Conservation (phyloP, 2,113 vertebrate genomes). For the Blennius ocellaris region DNA sequence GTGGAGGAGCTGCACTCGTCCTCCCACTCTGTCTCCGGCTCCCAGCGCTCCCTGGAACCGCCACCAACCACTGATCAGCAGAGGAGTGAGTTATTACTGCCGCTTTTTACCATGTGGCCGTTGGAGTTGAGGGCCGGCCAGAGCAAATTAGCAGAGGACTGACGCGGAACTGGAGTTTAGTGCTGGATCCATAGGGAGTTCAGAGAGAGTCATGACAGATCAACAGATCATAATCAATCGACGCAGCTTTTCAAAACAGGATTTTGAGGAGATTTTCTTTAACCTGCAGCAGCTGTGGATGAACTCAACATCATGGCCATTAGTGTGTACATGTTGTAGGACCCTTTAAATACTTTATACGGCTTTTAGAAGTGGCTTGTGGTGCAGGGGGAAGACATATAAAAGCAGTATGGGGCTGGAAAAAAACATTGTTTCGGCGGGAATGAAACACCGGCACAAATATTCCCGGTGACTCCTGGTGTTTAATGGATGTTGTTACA, state of each 20-base stretch:
- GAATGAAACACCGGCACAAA: background rate
- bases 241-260: background rate
- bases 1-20: conserved; percentile 83
- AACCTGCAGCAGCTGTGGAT: background rate
- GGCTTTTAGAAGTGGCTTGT: conserved; percentile 1
- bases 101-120: conserved; percentile 33
- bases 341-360: background rate
- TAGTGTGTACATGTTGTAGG: background rate
- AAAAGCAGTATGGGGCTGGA: background rate
- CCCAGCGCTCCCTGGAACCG: conserved; percentile 76
- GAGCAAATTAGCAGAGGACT: conserved; percentile 28
- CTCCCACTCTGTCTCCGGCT: conserved; percentile 76
- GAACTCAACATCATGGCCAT: background rate
- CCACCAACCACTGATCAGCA: conserved; percentile 44
- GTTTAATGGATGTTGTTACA: background rate
- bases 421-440: background rate
- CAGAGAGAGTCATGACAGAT: conserved; percentile 18
- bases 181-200: conserved; percentile 9
- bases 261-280: background rate
- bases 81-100: conserved; percentile 64
- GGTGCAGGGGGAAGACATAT: background rate
- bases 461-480: background rate
- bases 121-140: conserved; percentile 29
- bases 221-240: background rate
- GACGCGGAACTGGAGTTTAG: conserved; percentile 7